Percentiles rank a stretch among this genome's conserved stretches.
Conservation (phyloP, 2,888 invertebrate species). For the Hyalella azteca region DNA sequence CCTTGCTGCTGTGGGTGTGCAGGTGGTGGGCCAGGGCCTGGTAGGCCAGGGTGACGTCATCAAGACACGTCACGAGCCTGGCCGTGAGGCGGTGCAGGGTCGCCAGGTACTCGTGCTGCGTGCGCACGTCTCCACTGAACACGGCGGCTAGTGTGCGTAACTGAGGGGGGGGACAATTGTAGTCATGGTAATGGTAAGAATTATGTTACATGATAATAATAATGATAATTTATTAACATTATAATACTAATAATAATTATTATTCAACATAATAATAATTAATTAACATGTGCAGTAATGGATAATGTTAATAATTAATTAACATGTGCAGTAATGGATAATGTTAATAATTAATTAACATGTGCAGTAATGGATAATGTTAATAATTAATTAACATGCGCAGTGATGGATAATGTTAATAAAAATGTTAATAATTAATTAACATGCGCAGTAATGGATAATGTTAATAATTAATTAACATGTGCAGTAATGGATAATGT, state of each 20-base stretch:
- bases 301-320: no score
- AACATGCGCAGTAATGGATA: no score
- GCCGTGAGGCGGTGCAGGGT: constrained; percentile 51
- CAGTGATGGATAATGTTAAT: no score
- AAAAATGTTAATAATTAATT: no score
- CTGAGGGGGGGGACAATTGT: constrained; percentile 16
- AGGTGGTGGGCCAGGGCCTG: constrained; percentile 54
- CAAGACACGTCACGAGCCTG: constrained; percentile 52
- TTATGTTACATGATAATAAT: background rate
- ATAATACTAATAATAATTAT: background rate
- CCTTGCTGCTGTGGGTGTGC: constrained; percentile 44
- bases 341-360: no score
- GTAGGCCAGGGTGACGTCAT: constrained; percentile 55
- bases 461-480: no score
- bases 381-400: no score
- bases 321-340: no score
- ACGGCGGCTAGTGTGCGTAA: constrained; percentile 47
- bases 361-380: no score
- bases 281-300: no score
- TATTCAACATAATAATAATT: no score
- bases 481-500: no score
- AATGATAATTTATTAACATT: background rate
- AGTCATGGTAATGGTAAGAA: background rate
- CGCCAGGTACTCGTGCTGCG: constrained; percentile 48
- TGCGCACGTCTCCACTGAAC: constrained; percentile 46